phyloP scores from a whole-genome alignment of 2,888 invertebrate genomes.

The Nymphalis c-album region DNA sequence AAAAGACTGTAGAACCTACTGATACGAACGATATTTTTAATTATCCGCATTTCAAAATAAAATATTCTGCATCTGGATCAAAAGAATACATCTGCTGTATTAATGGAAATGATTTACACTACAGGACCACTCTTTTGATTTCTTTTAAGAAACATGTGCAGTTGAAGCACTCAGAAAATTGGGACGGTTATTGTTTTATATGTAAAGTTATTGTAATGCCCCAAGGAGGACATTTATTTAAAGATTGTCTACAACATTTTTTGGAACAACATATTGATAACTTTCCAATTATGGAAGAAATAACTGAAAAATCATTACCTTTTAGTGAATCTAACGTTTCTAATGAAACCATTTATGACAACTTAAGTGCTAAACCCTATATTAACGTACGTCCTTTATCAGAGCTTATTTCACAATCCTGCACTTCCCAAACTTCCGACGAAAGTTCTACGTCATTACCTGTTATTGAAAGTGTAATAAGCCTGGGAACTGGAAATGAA shows the following conservation, averaged over 20 bases:
- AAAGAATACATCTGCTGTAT: constrained; percentile 73
- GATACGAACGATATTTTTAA: constrained; percentile 41
- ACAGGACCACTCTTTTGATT: constrained; percentile 66
- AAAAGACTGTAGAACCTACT: constrained; percentile 4
- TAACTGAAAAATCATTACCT: constrained; percentile 27
- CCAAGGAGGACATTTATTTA: constrained; percentile 62
- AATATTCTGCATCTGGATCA: constrained; percentile 51
- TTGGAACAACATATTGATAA: constrained; percentile 70
- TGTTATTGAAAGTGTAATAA: constrained; percentile 79
- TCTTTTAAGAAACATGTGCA: constrained; percentile 74
- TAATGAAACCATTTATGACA: neutral
- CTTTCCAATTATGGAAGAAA: constrained; percentile 58
- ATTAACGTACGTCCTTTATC: constrained; percentile 70
- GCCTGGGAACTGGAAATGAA: constrained; percentile 60
- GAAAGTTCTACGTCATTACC: constrained; percentile 49
- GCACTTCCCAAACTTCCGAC: constrained; percentile 18
- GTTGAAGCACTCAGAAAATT: constrained; percentile 65
- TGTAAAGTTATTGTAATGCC: constrained; percentile 74
- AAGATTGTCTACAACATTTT: constrained; percentile 69
- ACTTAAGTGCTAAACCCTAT: constrained; percentile 41
- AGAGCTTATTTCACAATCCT: constrained; percentile 55
- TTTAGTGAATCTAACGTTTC: constrained; percentile 30
- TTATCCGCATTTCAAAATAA: constrained; percentile 67
- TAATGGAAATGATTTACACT: constrained; percentile 61
- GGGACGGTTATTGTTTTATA: constrained; percentile 80